Percentiles rank a stretch among this genome's conserved stretches.
phyloP scores from a whole-genome alignment of 2,888 invertebrate species.

The Brassicogethes aeneus region DNA sequence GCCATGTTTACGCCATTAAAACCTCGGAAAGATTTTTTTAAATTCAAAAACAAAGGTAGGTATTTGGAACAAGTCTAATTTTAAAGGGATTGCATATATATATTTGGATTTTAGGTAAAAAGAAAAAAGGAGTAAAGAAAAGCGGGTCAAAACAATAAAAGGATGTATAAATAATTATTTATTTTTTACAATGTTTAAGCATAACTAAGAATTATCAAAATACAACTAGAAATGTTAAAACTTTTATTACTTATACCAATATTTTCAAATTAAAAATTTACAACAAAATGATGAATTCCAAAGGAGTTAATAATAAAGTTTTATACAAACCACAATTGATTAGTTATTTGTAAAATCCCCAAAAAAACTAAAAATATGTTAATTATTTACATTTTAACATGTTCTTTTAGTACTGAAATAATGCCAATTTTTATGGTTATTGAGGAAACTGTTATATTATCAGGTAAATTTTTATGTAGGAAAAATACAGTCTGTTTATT shows the following conservation, averaged over 20 bases:
- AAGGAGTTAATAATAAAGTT: neutral
- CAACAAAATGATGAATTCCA: neutral
- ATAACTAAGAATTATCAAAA: conserved; percentile 16
- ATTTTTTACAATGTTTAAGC: conserved; percentile 15
- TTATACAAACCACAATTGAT: neutral
- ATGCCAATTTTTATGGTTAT: neutral
- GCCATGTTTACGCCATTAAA: conserved; percentile 17
- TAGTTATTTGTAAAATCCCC: conserved; percentile 7
- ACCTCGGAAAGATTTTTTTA: neutral
- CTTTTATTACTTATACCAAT: conserved; percentile 8
- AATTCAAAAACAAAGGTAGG: conserved; percentile 3
- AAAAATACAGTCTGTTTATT: conserved; percentile 34
- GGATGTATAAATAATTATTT: neutral
- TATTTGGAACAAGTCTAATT: neutral
- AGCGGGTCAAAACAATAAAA: neutral
- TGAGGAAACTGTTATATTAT: conserved; percentile 4
- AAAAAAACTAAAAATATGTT: conserved; percentile 17
- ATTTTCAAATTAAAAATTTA: neutral
- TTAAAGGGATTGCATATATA: neutral
- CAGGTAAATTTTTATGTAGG: conserved; percentile 21
- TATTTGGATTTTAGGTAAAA: conserved; percentile 1
- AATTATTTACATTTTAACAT: conserved; percentile 19
- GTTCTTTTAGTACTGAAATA: neutral
- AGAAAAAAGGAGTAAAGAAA: conserved; percentile 8
- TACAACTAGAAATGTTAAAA: conserved; percentile 11